Evolutionary conservation across 2,797 vertebrate species (phyloP).

Genomic region (Melanogrammus aeglefinus): DNA sequence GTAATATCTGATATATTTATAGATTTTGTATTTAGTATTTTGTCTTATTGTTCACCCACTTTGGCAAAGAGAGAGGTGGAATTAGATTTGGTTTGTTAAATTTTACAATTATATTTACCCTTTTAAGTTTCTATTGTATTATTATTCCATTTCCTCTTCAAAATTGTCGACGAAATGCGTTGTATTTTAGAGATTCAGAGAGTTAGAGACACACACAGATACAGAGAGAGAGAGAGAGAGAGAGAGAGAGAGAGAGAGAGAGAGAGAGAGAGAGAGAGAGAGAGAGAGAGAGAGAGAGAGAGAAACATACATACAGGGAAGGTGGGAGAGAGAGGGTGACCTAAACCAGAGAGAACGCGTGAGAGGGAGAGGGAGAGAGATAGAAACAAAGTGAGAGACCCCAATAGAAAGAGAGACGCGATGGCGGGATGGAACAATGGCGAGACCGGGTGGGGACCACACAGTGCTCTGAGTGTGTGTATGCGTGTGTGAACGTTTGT

Average conservation of each 20-base stretch:
- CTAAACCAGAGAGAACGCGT: too few species aligned
- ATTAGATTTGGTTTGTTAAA: background rate
- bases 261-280: background rate
- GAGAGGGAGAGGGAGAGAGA: too few species aligned
- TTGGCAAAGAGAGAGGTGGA: background rate
- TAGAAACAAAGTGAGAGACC: too few species aligned
- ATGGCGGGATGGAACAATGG: constrained; percentile 10
- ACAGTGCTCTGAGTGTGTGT: background rate
- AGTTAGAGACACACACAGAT: constrained; percentile 17
- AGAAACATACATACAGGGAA: constrained; percentile 14
- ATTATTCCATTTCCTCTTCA: background rate
- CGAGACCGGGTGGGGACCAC: background rate
- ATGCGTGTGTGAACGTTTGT: too few species aligned
- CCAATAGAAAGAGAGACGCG: constrained; percentile 12
- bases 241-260: too few species aligned
- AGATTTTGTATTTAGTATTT: too few species aligned
- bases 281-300: constrained; percentile 3
- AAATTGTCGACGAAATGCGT: background rate
- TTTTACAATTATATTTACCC: background rate
- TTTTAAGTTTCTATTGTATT: background rate
- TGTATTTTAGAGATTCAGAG: constrained; percentile 12
- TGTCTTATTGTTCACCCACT: too few species aligned
- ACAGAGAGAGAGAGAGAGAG: constrained; percentile 9
- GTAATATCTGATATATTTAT: too few species aligned
- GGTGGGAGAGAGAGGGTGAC: background rate